Evolutionary conservation across 2,888 invertebrate species (phyloP).

Genomic region (Dryadula phaetusa): DNA sequence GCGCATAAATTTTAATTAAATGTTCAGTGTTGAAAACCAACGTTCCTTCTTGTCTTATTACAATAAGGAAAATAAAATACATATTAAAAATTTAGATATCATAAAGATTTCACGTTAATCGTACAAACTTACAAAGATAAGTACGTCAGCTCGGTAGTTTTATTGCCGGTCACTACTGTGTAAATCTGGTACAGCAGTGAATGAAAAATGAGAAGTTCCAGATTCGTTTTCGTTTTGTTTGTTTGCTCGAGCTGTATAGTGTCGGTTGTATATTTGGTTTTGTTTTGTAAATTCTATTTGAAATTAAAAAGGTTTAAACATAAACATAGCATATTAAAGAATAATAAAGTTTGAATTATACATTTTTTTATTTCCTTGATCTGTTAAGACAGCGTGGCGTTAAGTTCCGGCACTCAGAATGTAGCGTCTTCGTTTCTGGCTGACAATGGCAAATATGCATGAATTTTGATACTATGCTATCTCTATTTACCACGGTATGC

Average conservation of each 20-base stretch:
- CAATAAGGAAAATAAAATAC: neutral
- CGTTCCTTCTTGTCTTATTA: too few relatives aligned
- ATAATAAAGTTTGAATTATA: too few relatives aligned
- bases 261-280: conserved; percentile 2
- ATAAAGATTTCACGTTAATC: neutral
- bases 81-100: neutral
- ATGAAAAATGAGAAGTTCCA: conserved; percentile 19
- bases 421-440: too few relatives aligned
- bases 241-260: neutral
- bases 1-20: too few relatives aligned
- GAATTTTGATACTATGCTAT: too few relatives aligned
- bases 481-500: too few relatives aligned
- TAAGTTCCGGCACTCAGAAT: too few relatives aligned
- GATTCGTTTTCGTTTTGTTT: conserved; percentile 21
- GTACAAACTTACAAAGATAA: neutral
- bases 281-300: neutral
- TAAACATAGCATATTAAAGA: neutral
- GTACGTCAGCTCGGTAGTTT: conserved; percentile 4
- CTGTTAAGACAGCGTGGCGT: too few relatives aligned
- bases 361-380: too few relatives aligned
- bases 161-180: conserved; percentile 5
- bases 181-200: conserved; percentile 22
- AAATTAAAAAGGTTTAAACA: conserved; percentile 2
- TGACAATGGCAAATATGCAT: too few relatives aligned
- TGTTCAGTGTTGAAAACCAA: too few relatives aligned